phyloP scores from a whole-genome alignment of 1,140 invertebrate species.

The Uloborus diversus region DNA sequence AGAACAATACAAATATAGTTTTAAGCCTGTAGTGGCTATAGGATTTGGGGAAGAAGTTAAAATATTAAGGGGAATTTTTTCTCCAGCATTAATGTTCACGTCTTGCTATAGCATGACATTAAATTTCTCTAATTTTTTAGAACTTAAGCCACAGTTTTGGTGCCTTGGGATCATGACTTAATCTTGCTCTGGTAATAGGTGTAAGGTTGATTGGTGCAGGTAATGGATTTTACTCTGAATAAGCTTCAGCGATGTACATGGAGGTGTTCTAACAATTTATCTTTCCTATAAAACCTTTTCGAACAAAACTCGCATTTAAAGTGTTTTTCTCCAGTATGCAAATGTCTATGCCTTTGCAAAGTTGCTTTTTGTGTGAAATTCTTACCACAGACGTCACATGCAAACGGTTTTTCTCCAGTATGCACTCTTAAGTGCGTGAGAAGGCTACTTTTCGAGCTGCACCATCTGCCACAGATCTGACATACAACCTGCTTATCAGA shows the following conservation, averaged over 20 bases:
- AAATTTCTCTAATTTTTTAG: no score
- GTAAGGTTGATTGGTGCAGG: no score
- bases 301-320: slow-evolving; percentile 67
- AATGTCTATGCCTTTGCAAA: slow-evolving; percentile 50
- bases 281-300: slow-evolving; percentile 49
- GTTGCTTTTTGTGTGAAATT: slow-evolving; percentile 69
- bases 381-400: slow-evolving; percentile 66
- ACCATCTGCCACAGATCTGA: slow-evolving; percentile 39
- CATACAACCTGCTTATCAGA: slow-evolving; percentile 44
- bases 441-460: slow-evolving; percentile 45
- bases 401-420: slow-evolving; percentile 57
- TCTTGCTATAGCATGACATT: no score
- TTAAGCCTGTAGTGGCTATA: no score
- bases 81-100: no score
- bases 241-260: slow-evolving; percentile 33
- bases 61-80: no score
- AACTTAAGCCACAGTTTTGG: no score
- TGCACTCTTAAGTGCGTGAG: slow-evolving; percentile 51
- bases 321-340: slow-evolving; percentile 66
- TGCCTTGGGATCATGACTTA: no score
- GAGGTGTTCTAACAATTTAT: slow-evolving; percentile 44
- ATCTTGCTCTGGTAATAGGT: no score
- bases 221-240: no score
- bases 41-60: no score
- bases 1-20: no score